phyloP scores from a whole-genome alignment of 2,888 invertebrate genomes.

The Drosophila prostipennis region DNA sequence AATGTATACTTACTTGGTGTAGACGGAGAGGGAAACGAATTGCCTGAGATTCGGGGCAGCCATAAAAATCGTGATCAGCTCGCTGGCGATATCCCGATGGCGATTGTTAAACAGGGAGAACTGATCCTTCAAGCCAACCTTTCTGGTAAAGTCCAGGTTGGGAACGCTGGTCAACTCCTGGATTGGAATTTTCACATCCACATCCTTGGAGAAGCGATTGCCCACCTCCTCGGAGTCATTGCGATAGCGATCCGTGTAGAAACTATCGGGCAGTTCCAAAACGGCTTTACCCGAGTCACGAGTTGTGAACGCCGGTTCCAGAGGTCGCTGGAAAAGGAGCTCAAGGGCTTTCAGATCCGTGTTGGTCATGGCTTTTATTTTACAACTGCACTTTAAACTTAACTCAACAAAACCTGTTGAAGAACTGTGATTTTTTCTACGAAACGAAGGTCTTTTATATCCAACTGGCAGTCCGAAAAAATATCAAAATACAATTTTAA shows the following conservation, averaged over 20 bases:
- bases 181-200: slow-evolving; percentile 80
- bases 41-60: slow-evolving; percentile 87
- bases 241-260: slow-evolving; percentile 77
- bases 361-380: slow-evolving; percentile 55
- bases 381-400: neutral
- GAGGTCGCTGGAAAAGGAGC: slow-evolving; percentile 82
- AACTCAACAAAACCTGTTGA: slow-evolving; percentile 7
- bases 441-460: slow-evolving; percentile 21
- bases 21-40: slow-evolving; percentile 89
- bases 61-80: slow-evolving; percentile 89
- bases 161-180: slow-evolving; percentile 75
- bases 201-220: slow-evolving; percentile 78
- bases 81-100: slow-evolving; percentile 89
- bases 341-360: slow-evolving; percentile 75
- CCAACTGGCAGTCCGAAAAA: too few species aligned
- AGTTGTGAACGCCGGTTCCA: slow-evolving; percentile 82
- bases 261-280: slow-evolving; percentile 82
- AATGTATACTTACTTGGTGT: slow-evolving; percentile 80
- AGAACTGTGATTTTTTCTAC: slow-evolving; percentile 10
- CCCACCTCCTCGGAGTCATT: slow-evolving; percentile 74
- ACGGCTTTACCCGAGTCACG: slow-evolving; percentile 80
- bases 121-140: slow-evolving; percentile 67
- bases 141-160: slow-evolving; percentile 75
- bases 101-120: slow-evolving; percentile 91
- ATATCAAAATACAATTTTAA: neutral